These are phyloP conservation scores for Oscheius myriophilus DNA, from an alignment of 2,888 invertebrate species.

Conservation along the genomic window DNA sequence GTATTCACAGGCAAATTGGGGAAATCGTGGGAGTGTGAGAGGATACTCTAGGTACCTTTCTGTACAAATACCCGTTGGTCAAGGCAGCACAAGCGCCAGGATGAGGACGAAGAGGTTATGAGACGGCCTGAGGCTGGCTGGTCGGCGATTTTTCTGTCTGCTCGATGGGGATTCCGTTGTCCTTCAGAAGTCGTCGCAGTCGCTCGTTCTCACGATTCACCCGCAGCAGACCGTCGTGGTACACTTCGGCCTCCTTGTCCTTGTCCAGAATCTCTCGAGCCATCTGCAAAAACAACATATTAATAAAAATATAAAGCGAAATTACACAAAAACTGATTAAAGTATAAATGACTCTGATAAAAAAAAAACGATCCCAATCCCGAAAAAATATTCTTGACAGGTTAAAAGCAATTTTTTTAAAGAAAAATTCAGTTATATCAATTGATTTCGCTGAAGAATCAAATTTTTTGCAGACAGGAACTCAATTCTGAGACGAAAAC, in stretches of 20 bases:
- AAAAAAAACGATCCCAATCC: no score
- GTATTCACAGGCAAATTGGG: not conserved
- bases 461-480: no score
- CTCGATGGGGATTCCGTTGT: constrained; percentile 46
- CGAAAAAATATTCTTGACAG: not conserved
- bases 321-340: no score
- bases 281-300: constrained; percentile 38
- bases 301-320: no score
- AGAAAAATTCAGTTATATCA: not conserved
- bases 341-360: no score
- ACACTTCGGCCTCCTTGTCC: constrained; percentile 41
- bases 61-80: constrained; percentile 10
- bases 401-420: not conserved
- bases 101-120: not conserved
- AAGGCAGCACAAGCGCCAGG: constrained; percentile 1
- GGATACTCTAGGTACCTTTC: constrained; percentile 9
- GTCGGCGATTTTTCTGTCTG: not conserved
- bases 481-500: no score
- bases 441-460: no score
- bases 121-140: constrained; percentile 22
- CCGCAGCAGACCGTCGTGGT: constrained; percentile 35
- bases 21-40: not conserved
- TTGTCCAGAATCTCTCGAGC: constrained; percentile 45
- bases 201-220: constrained; percentile 45
- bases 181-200: constrained; percentile 38